Conservation (phyloP, 2,888 invertebrate genomes). For the Oscheius sp. region DNA sequence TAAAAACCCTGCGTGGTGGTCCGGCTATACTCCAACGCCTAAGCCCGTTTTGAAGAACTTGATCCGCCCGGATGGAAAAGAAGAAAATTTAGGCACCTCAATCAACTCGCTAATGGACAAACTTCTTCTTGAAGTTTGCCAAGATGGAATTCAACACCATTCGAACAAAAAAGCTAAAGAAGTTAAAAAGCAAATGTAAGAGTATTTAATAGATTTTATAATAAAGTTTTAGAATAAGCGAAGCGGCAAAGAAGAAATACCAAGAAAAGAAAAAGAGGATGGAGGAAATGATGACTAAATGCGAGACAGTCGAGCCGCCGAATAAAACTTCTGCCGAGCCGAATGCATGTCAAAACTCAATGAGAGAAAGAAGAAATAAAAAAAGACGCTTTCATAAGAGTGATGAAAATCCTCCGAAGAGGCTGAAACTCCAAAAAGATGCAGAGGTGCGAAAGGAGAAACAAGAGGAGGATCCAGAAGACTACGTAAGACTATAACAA, state of each 20-base stretch:
- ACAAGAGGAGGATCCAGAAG: neutral
- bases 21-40: constrained; percentile 32
- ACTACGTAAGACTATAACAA: no score
- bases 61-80: constrained; percentile 18
- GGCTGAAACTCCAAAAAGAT: neutral
- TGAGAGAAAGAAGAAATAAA: constrained; percentile 22
- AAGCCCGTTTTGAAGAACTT: constrained; percentile 29
- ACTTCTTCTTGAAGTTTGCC: constrained; percentile 39
- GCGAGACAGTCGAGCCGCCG: neutral
- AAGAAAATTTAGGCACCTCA: constrained; percentile 26
- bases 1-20: constrained; percentile 10
- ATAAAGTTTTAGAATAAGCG: neutral
- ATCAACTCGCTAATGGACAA: constrained; percentile 33
- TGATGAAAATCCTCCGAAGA: constrained; percentile 15
- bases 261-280: constrained; percentile 18
- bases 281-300: constrained; percentile 9
- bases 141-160: constrained; percentile 41
- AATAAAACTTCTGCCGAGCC: constrained; percentile 4
- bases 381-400: constrained; percentile 10
- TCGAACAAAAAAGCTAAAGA: constrained; percentile 16
- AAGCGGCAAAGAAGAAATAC: constrained; percentile 24
- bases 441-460: neutral
- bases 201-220: no score
- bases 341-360: constrained; percentile 1
- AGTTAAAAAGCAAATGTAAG: neutral